phyloP scores from a whole-genome alignment of 1,140 invertebrate species.

The Leptoteleia sp. region DNA sequence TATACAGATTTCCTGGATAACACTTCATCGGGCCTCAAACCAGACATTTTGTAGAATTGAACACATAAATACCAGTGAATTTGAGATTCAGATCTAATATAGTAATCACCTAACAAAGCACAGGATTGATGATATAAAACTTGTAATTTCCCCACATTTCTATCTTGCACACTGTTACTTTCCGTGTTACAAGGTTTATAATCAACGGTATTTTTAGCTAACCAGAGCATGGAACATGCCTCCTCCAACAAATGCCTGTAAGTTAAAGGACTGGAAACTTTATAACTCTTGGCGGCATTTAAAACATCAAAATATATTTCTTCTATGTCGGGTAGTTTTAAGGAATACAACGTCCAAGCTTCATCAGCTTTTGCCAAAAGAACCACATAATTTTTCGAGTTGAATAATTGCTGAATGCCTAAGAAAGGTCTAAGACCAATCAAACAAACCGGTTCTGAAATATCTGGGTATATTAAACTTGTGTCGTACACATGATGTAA shows the following conservation, averaged over 20 bases:
- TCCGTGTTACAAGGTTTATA: constrained; percentile 22
- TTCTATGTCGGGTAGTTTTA: constrained; percentile 83
- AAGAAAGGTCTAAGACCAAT: constrained; percentile 88
- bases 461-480: constrained; percentile 81
- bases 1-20: constrained; percentile 74
- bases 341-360: constrained; percentile 86
- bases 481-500: constrained; percentile 71
- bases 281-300: constrained; percentile 84
- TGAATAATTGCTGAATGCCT: constrained; percentile 85
- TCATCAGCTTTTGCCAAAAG: constrained; percentile 85
- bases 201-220: constrained; percentile 74
- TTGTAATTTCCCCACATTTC: constrained; percentile 72
- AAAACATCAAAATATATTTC: constrained; percentile 85
- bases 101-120: constrained; percentile 84
- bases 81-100: constrained; percentile 82
- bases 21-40: constrained; percentile 80
- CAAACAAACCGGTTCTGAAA: constrained; percentile 86
- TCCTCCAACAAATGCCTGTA: constrained; percentile 86
- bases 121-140: constrained; percentile 84
- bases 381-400: constrained; percentile 84
- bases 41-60: constrained; percentile 84
- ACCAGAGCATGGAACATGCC: constrained; percentile 84
- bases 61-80: constrained; percentile 83
- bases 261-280: constrained; percentile 83
- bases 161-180: constrained; percentile 7